These are phyloP conservation scores for Amphiprion clarkii DNA, from an alignment of 2,797 vertebrate genomes.

Conservation along the genomic window DNA sequence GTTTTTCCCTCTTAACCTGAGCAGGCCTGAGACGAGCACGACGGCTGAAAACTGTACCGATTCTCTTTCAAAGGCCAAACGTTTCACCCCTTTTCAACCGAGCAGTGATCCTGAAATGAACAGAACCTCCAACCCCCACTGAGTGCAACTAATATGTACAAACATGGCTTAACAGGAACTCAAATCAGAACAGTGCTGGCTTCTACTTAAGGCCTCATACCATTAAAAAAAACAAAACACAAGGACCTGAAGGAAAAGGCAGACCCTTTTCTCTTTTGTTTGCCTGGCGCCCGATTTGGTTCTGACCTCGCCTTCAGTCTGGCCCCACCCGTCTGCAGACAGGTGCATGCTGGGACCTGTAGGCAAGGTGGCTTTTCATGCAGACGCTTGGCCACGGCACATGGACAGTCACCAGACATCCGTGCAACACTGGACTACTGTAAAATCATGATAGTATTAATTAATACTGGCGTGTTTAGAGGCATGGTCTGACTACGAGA, in stretches of 20 bases:
- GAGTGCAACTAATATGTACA: constrained; percentile 60
- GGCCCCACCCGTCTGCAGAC: constrained; percentile 37
- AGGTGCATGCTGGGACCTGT: constrained; percentile 79
- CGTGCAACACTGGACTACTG: constrained; percentile 30
- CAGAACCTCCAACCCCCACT: constrained; percentile 22
- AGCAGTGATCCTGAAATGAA: constrained; percentile 31
- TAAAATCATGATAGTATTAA: constrained; percentile 38
- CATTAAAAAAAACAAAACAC: constrained; percentile 42
- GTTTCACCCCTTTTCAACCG: not conserved
- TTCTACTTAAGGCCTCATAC: constrained; percentile 69
- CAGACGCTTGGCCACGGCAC: constrained; percentile 38
- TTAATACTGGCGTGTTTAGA: constrained; percentile 51
- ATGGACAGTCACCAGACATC: constrained; percentile 45
- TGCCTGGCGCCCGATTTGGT: constrained; percentile 23
- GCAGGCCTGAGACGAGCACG: constrained; percentile 35
- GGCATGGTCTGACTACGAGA: constrained; percentile 29
- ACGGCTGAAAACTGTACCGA: too few relatives aligned
- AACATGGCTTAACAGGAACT: constrained; percentile 51
- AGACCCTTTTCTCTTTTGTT: not conserved
- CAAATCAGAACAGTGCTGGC: constrained; percentile 57
- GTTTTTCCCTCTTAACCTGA: constrained; percentile 42
- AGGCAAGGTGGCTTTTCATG: constrained; percentile 53
- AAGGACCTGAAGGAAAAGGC: constrained; percentile 48
- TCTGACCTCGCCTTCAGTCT: constrained; percentile 21
- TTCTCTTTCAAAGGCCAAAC: too few relatives aligned